Base-by-base conservation (phyloP, 2,888 invertebrate genomes). In the Metacarcinus magister region DNA sequence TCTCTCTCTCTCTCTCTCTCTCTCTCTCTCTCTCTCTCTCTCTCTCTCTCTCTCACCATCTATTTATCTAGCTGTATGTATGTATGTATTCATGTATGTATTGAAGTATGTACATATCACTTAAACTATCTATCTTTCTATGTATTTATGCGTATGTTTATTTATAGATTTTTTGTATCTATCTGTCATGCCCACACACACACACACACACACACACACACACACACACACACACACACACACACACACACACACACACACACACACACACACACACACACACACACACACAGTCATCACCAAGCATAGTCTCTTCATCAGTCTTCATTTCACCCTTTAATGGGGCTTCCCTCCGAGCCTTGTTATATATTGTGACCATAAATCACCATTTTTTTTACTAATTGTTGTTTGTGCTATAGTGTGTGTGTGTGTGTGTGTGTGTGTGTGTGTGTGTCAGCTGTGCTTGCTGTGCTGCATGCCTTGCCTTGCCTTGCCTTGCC, bases 351-450 rank as follows among this genome's bases (percentile, higher is more conserved):
- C 39, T 39, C 87, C 39, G 32, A 32, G 7, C 13, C 87, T 28
- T 82, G 87, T 32, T 87, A 10, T 32, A 13, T 87, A 87, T 32
- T 87, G 87, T 87, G 32, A 87, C 39, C 87, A 39, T 87, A 13
- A 16, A 87, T 87, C 87, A 39, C 39, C 39, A 39, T 87, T 87
- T 87, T 54, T 39, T 87, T 87, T 39, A 39, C 13, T 87, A 39
- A 87, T 39, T 87, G 39, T 87, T 87, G 87, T 87, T 87, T 39
- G 39, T 87, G 32, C 39, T 87, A 39, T 13, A 10, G 13, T 87
- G 87, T 87, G 87, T 87, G 87, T 87, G 87, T 87, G 87, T 87
- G 87, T 87, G 87, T 87, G 87, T 87, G 87, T 75, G 39, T 87
- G 87, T 87, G 82, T 82, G 82, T 67, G 32, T 82, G 82, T 82